These are phyloP conservation scores for Paralichthys olivaceus DNA, from an alignment of 2,113 vertebrate species.

Conservation along the genomic window DNA sequence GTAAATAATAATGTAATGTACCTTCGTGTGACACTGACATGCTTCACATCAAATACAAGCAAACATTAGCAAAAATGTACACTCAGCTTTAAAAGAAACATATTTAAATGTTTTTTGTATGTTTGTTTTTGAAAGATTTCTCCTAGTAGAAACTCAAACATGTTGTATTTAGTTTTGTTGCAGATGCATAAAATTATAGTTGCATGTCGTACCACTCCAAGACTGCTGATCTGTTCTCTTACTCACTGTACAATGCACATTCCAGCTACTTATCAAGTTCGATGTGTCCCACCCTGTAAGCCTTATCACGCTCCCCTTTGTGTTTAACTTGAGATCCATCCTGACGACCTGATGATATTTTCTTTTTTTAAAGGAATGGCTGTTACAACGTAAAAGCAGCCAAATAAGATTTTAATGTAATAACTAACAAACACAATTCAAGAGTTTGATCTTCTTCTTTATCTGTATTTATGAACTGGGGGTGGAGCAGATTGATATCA, in stretches of 20 bases:
- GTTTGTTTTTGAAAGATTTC: too few species aligned
- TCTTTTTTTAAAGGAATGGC: not conserved
- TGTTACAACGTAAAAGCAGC: not conserved
- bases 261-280: constrained; percentile 11
- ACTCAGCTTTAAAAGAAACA: too few species aligned
- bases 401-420: too few species aligned
- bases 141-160: not conserved
- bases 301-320: constrained; percentile 23
- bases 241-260: constrained; percentile 1
- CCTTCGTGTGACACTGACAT: too few species aligned
- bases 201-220: constrained; percentile 27
- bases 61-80: too few species aligned
- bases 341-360: not conserved
- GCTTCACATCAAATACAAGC: not conserved
- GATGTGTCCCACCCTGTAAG: constrained; percentile 27
- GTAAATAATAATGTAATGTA: too few species aligned
- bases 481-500: constrained; percentile 4
- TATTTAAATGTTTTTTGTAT: too few species aligned
- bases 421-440: too few species aligned
- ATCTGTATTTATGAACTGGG: not conserved
- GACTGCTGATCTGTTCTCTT: constrained; percentile 26
- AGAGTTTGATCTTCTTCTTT: not conserved
- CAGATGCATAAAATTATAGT: not conserved
- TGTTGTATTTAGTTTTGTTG: not conserved
- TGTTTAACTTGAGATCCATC: constrained; percentile 9